A percentile compares a stretch with the other conserved stretches of the same genome.
These are phyloP conservation scores for Babylonia areolata DNA, from an alignment of 1,140 invertebrate genomes.

Conservation along the genomic window DNA sequence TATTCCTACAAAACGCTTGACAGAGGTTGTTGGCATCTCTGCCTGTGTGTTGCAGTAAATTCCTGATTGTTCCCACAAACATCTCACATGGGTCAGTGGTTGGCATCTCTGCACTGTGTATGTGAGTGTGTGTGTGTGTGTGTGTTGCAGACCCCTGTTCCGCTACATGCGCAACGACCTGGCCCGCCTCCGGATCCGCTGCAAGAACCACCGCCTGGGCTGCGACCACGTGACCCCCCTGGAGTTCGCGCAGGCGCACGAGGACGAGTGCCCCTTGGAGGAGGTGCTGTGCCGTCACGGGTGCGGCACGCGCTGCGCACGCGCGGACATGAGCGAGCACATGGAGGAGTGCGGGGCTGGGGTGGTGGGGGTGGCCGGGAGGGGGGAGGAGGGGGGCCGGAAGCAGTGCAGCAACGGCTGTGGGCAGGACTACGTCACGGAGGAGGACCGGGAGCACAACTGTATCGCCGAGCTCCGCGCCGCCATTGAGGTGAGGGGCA, in stretches of 20 bases:
- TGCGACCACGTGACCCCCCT: conserved; percentile 54
- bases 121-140: too few relatives aligned
- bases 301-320: conserved; percentile 47
- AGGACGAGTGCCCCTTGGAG: conserved; percentile 54
- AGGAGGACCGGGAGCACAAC: conserved; percentile 59
- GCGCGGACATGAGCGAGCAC: conserved; percentile 5
- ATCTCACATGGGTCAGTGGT: too few relatives aligned
- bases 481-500: conserved; percentile 52
- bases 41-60: too few relatives aligned
- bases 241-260: conserved; percentile 57
- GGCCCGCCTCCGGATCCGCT: conserved; percentile 59
- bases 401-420: conserved; percentile 60
- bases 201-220: conserved; percentile 51
- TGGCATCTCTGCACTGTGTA: too few relatives aligned
- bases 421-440: conserved; percentile 52
- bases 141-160: conserved; percentile 48
- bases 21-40: too few relatives aligned
- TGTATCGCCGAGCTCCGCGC: conserved; percentile 67
- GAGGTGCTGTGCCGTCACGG: conserved; percentile 58
- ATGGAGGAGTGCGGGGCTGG: conserved; percentile 20
- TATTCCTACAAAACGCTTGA: too few relatives aligned
- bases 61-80: too few relatives aligned
- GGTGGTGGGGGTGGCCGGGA: conserved; percentile 30
- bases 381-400: conserved; percentile 26
- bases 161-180: conserved; percentile 71